These are phyloP conservation scores for Camelus bactrianus DNA, from an alignment of 2,113 vertebrate species.

Conservation along the genomic window DNA sequence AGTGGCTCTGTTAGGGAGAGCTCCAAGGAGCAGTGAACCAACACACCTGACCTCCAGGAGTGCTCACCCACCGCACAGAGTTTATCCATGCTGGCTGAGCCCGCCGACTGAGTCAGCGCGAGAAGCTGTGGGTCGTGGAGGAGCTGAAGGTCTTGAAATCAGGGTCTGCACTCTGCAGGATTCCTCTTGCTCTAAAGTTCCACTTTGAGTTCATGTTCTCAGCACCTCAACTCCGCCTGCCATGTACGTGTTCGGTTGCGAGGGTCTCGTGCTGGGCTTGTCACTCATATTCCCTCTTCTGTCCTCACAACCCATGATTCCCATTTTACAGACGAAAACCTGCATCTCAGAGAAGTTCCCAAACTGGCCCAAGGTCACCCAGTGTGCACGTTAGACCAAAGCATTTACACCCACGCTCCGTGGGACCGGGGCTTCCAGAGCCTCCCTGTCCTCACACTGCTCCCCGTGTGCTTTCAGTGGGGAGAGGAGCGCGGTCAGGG, in stretches of 20 bases:
- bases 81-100: neutral
- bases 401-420: accelerated
- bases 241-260: accelerated
- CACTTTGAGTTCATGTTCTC: neutral
- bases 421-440: neutral
- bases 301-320: neutral
- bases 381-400: neutral
- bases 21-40: neutral
- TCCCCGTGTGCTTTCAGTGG: neutral
- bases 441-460: too few relatives aligned
- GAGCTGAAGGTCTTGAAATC: neutral
- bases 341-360: neutral
- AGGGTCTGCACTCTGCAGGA: too few relatives aligned
- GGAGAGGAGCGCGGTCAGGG: neutral
- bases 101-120: neutral
- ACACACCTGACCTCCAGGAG: too few relatives aligned
- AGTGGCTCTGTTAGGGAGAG: neutral
- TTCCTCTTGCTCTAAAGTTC: neutral
- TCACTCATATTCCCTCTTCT: neutral
- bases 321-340: neutral
- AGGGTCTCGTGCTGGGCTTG: accelerated
- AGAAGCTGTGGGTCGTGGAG: neutral
- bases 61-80: neutral
- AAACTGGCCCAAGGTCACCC: neutral
- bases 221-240: neutral